These are phyloP conservation scores for Conus betulinus DNA, from an alignment of 1,140 invertebrate species.

Conservation along the genomic window DNA sequence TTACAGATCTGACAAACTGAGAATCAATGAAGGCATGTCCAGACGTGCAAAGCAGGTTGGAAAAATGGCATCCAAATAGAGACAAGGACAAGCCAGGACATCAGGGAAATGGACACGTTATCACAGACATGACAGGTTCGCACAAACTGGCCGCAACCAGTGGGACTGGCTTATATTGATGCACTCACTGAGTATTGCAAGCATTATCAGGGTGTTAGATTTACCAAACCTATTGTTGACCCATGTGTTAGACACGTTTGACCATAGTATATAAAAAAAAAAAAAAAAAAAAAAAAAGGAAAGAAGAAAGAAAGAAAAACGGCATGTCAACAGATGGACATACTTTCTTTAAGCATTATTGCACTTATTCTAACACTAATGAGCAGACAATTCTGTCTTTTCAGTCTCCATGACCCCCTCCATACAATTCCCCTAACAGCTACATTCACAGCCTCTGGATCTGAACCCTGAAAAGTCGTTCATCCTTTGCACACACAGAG, in stretches of 20 bases:
- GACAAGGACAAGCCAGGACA: neutral
- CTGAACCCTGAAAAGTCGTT: neutral
- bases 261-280: neutral
- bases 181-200: neutral
- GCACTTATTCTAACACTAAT: neutral
- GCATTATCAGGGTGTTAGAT: neutral
- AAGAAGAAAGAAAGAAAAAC: neutral
- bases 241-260: neutral
- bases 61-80: neutral
- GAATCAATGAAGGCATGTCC: neutral
- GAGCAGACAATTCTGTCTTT: neutral
- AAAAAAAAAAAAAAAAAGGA: neutral
- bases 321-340: neutral
- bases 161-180: conserved; percentile 2
- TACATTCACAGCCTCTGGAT: neutral
- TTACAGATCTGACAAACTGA: neutral
- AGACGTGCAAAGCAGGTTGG: neutral
- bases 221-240: neutral
- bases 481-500: neutral
- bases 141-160: neutral
- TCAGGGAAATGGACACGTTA: neutral
- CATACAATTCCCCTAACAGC: neutral
- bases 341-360: neutral
- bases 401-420: neutral
- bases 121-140: neutral